A percentile compares a stretch with the other conserved stretches of the same genome.
Conservation (phyloP, 2,888 invertebrate genomes). For the Agonopterix subpropinquella region DNA sequence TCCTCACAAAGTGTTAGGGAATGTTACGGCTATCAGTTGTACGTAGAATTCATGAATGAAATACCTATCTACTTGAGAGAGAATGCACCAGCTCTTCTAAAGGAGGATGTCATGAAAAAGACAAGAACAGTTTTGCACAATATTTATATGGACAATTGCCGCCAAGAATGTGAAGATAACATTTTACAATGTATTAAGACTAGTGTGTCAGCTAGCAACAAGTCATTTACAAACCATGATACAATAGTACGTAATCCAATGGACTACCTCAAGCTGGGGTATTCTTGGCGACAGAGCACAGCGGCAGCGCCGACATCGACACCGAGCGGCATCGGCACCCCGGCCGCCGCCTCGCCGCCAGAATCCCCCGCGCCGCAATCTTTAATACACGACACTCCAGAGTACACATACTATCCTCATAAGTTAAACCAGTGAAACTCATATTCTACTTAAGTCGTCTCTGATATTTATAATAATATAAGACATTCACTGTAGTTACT, state of each 20-base stretch:
- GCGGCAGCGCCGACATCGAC: conserved; percentile 7
- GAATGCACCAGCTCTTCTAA: conserved; percentile 24
- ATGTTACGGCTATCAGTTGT: conserved; percentile 24
- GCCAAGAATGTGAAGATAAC: conserved; percentile 21
- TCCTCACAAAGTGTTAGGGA: conserved; percentile 13
- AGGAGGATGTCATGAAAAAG: conserved; percentile 31
- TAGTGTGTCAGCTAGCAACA: conserved; percentile 4
- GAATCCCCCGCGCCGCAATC: conserved; percentile 3
- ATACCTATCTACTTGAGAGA: conserved; percentile 33
- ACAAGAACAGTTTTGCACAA: conserved; percentile 28
- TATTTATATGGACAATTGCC: conserved; percentile 24
- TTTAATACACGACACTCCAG: conserved; percentile 38
- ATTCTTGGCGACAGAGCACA: not conserved
- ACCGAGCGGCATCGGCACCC: not conserved
- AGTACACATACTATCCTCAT: conserved; percentile 54
- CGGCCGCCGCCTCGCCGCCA: conserved; percentile 6
- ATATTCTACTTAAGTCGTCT: too few relatives aligned
- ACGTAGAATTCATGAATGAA: conserved; percentile 41
- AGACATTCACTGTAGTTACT: too few relatives aligned
- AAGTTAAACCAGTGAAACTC: conserved; percentile 36
- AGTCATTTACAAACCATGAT: conserved; percentile 11
- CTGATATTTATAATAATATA: too few relatives aligned
- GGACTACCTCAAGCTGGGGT: conserved; percentile 26
- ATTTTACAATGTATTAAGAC: conserved; percentile 17
- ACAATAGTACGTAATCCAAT: conserved; percentile 31